These are phyloP conservation scores for Palythoa caribaeorum DNA, from an alignment of 92 coral and sea anemone species.

Conservation along the genomic window DNA sequence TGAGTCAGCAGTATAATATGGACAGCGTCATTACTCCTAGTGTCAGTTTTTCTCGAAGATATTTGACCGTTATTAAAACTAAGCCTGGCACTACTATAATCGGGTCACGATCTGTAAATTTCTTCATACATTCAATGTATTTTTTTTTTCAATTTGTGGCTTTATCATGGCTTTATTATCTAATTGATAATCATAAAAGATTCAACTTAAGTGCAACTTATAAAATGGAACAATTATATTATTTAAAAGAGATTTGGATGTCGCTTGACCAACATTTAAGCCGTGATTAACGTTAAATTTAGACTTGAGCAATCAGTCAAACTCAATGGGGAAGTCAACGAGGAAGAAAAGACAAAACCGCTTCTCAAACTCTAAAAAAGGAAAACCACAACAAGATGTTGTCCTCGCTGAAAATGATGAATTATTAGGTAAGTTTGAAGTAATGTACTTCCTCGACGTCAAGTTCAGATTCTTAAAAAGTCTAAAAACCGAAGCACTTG, in stretches of 20 bases:
- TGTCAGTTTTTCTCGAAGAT: not conserved
- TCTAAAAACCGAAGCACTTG: no score
- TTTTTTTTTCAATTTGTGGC: not conserved
- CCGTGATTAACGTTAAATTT: no score
- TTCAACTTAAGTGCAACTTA: not conserved
- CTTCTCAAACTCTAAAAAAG: not conserved
- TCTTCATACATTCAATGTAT: not conserved
- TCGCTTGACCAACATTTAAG: no score
- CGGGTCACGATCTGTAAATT: not conserved
- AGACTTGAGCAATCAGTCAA: not conserved
- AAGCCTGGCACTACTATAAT: conserved; percentile 33
- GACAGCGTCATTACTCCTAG: conserved; percentile 5
- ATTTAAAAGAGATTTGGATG: not conserved
- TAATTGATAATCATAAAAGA: not conserved
- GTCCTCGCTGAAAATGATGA: not conserved
- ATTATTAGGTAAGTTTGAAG: conserved; percentile 3
- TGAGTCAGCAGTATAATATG: conserved; percentile 26
- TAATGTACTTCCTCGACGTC: not conserved
- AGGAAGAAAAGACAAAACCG: conserved; percentile 24
- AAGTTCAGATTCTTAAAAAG: no score
- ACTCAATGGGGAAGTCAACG: conserved; percentile 6
- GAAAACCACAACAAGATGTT: not conserved
- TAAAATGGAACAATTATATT: not conserved
- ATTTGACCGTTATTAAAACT: not conserved
- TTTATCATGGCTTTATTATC: not conserved